Evolutionary conservation across 2,797 vertebrate genomes (phyloP).

Genomic region (Nyctalus aviator): DNA sequence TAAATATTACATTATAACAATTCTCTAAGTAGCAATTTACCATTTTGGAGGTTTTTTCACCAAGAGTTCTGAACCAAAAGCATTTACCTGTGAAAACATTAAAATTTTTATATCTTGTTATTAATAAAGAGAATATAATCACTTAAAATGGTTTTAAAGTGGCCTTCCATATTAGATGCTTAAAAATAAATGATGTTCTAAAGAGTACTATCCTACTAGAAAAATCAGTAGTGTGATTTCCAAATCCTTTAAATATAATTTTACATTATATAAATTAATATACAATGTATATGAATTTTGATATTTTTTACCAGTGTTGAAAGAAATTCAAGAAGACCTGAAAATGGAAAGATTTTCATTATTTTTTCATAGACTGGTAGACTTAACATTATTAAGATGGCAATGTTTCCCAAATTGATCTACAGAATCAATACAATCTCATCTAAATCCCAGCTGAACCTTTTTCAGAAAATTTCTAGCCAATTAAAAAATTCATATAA

Average conservation of each 20-base stretch:
- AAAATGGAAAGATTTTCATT: background rate
- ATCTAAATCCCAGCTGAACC: background rate
- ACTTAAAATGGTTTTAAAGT: background rate
- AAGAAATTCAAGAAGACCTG: background rate
- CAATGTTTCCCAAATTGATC: background rate
- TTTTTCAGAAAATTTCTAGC: background rate
- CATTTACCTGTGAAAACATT: background rate
- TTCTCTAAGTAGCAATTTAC: background rate
- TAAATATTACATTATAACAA: background rate
- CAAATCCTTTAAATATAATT: constrained; percentile 29
- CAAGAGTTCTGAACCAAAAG: background rate
- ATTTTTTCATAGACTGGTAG: background rate
- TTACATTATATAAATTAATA: constrained; percentile 20
- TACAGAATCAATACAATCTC: background rate
- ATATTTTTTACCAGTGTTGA: background rate
- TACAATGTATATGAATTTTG: background rate
- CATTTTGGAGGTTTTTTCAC: background rate
- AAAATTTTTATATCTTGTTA: background rate
- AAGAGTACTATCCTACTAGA: background rate
- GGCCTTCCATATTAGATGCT: background rate
- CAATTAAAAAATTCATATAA: background rate
- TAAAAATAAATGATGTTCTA: background rate
- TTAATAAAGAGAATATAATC: constrained; percentile 16
- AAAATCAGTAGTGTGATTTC: background rate
- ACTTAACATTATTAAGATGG: background rate